These are phyloP conservation scores for Limulus polyphemus DNA, from an alignment of 2,888 invertebrate genomes.

Conservation along the genomic window DNA sequence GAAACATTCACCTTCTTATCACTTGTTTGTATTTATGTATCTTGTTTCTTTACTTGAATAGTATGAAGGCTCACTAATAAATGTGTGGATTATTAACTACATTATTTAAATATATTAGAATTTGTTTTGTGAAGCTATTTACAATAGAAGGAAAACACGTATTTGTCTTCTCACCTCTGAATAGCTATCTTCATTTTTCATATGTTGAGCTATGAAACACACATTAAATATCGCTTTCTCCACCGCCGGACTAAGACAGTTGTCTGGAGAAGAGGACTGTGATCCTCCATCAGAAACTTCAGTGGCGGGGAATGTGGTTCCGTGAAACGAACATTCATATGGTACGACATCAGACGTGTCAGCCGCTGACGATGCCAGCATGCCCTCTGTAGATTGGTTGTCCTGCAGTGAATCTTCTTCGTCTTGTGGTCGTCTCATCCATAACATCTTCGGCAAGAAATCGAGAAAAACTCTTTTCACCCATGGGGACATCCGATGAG, in stretches of 20 bases:
- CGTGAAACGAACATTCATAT: conserved; percentile 16
- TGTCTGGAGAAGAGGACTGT: conserved; percentile 4
- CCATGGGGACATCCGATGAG: conserved; percentile 85
- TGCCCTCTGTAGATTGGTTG: conserved; percentile 7
- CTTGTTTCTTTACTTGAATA: too few relatives aligned
- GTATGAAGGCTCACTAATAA: too few relatives aligned
- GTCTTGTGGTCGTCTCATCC: conserved; percentile 81
- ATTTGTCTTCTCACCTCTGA: conserved; percentile 61
- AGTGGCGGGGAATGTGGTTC: neutral
- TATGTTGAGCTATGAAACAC: conserved; percentile 87
- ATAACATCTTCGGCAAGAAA: conserved; percentile 75
- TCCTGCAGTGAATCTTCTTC: conserved; percentile 9
- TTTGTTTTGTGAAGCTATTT: too few relatives aligned
- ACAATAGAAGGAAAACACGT: too few relatives aligned
- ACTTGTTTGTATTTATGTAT: too few relatives aligned
- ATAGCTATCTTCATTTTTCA: conserved; percentile 86
- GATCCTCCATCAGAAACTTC: conserved; percentile 6
- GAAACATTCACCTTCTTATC: too few relatives aligned
- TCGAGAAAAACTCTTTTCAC: conserved; percentile 78
- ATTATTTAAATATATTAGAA: too few relatives aligned
- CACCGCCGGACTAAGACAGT: conserved; percentile 30
- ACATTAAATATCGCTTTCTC: conserved; percentile 86
- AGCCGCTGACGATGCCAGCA: conserved; percentile 14
- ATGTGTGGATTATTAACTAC: too few relatives aligned
- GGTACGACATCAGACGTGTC: conserved; percentile 18